Evolutionary conservation across 64 coral and sea anemone genomes (phyloP), one percentile per base, ranked within the genome.

Genomic region (Actinia equina): DNA sequence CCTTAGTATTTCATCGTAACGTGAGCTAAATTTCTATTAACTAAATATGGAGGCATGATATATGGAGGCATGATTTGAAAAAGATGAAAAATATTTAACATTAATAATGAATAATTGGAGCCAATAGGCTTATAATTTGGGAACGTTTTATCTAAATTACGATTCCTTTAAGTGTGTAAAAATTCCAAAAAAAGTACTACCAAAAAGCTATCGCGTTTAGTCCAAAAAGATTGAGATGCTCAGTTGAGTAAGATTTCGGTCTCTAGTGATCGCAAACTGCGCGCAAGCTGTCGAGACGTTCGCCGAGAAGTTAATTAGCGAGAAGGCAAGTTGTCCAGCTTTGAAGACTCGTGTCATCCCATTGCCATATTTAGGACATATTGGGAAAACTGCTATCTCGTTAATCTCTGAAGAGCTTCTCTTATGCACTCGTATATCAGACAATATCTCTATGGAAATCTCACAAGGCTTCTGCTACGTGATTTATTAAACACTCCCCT

Each of bases 221-320:
- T 57, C 11, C 6, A 57, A 57, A 49, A 57, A 57, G 11, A 65
- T n/a, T n/a, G 7, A 7, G 45, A 2, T 49, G 7, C 2, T 4
- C 45, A 49, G 3, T 49, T 49, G 62, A 65, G 62, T 20, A n/a
- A 26, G 69, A 74, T 25, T 74, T 41, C 12, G 41, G 69, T 74
- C 69, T 74, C 69, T 74, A 11, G 12, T 10, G 69, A n/a, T 27
- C 69, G 10, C 25, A 74, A 30, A 15, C 18, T 41, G 10, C 69
- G 25, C n/a, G 69, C 27, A 74, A 74, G 11, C 69, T 74, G 69
- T 74, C 69, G 69, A 74, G 69, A 74, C 69, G n/a, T 11, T 74
- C 69, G 69, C 69, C 69, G 26, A 74, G 25, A 74, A 74, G 22
- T 41, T 74, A 74, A 74, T 74, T 74, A 74, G 69, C 69, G 41